phyloP scores from a whole-genome alignment of 2,888 invertebrate species.

The Baccha elongata region DNA sequence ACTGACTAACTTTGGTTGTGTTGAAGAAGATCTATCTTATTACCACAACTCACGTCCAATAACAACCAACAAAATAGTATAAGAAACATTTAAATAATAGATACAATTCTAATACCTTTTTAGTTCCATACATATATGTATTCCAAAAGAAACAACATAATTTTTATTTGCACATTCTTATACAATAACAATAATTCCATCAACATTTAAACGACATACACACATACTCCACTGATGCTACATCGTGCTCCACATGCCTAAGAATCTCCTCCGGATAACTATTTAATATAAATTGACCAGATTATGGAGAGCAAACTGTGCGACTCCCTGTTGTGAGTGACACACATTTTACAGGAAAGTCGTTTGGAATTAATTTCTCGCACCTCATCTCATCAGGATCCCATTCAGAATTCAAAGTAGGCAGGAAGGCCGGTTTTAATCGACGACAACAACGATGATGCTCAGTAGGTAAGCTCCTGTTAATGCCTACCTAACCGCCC shows the following conservation, averaged over 20 bases:
- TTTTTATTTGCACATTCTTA: too few relatives aligned
- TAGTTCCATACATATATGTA: too few relatives aligned
- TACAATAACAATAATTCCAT: too few relatives aligned
- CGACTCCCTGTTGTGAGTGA: slow-evolving; percentile 41
- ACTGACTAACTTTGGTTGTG: too few relatives aligned
- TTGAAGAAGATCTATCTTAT: too few relatives aligned
- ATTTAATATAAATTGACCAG: slow-evolving; percentile 58
- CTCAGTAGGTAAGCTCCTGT: slow-evolving; percentile 55
- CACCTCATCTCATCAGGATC: slow-evolving; percentile 40
- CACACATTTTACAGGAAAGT: slow-evolving; percentile 56
- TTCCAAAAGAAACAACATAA: too few relatives aligned
- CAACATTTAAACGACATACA: too few relatives aligned
- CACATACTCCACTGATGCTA: not conserved
- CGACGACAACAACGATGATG: slow-evolving; percentile 41
- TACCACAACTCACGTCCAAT: too few relatives aligned
- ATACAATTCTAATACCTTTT: too few relatives aligned
- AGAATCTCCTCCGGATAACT: slow-evolving; percentile 13
- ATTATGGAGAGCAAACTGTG: slow-evolving; percentile 58
- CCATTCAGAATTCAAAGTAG: slow-evolving; percentile 24
- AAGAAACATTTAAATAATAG: too few relatives aligned
- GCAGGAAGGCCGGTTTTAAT: slow-evolving; percentile 53
- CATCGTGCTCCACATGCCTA: not conserved
- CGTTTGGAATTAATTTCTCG: slow-evolving; percentile 68
- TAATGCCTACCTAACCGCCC: slow-evolving; percentile 54
- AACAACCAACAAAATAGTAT: too few relatives aligned